Evolutionary conservation across 2,113 vertebrate species (phyloP).

Genomic region (Phoenicopterus ruber): DNA sequence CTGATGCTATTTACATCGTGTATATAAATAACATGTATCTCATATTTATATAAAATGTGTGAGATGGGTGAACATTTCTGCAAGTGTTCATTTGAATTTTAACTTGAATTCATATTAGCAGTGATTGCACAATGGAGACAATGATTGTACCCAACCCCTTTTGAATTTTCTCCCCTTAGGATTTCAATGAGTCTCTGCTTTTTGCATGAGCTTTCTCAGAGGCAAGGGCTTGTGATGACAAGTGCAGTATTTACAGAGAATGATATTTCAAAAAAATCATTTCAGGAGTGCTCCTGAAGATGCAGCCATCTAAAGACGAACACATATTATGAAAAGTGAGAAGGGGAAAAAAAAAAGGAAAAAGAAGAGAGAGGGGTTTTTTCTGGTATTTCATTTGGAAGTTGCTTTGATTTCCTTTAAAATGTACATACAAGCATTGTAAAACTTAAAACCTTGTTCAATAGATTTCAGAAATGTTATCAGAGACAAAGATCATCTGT

Average conservation of each 20-base stretch:
- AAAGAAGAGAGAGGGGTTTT: background rate
- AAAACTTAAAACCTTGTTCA: background rate
- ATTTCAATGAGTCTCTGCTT: background rate
- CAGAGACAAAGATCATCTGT: background rate
- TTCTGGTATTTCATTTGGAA: background rate
- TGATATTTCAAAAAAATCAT: background rate
- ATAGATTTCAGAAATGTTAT: background rate
- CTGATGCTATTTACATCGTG: slow-evolving; percentile 59
- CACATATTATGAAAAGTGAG: background rate
- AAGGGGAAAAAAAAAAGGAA: background rate
- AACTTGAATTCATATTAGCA: slow-evolving; percentile 36
- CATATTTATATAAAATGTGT: slow-evolving; percentile 52
- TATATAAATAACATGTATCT: slow-evolving; percentile 58
- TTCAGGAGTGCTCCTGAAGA: background rate
- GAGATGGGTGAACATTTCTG: slow-evolving; percentile 40
- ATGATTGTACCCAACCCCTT: slow-evolving; percentile 28
- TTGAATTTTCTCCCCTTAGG: slow-evolving; percentile 8
- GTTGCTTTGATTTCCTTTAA: background rate
- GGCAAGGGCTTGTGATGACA: background rate
- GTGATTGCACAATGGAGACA: slow-evolving; percentile 42
- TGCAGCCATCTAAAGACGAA: background rate
- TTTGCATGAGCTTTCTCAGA: background rate
- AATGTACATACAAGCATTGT: background rate
- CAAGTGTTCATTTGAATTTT: slow-evolving; percentile 63
- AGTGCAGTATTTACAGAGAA: background rate